phyloP scores from a whole-genome alignment of 2,888 invertebrate species.

The Caenorhabditis sp. region DNA sequence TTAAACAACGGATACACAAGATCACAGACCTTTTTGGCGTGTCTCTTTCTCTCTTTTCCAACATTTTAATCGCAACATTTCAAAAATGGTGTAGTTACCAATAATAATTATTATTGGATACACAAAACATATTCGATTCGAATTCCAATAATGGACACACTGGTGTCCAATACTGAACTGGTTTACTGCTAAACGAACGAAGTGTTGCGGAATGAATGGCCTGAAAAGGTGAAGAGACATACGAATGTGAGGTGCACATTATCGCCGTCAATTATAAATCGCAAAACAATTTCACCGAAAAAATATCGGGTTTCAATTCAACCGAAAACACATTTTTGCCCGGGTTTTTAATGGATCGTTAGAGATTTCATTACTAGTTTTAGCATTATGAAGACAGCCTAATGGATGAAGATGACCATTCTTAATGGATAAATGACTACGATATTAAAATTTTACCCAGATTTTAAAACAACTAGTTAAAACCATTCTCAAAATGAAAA shows the following conservation, averaged over 20 bases:
- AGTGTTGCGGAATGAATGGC: constrained; percentile 33
- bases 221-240: constrained; percentile 14
- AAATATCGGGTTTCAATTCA: constrained; percentile 3
- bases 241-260: constrained; percentile 13
- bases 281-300: constrained; percentile 30
- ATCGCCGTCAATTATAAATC: constrained; percentile 28
- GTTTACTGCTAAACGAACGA: constrained; percentile 13
- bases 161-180: constrained; percentile 25
- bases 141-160: constrained; percentile 32
- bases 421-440: neutral
- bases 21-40: constrained; percentile 3
- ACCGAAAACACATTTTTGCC: neutral
- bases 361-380: neutral
- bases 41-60: constrained; percentile 9
- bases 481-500: no score
- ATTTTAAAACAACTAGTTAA: no score
- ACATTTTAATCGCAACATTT: constrained; percentile 43
- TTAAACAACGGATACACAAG: constrained; percentile 36
- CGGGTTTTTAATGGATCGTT: neutral
- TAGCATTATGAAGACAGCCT: neutral
- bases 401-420: neutral
- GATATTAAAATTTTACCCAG: no score
- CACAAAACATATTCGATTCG: constrained; percentile 8
- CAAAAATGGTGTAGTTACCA: constrained; percentile 42
- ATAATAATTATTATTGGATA: constrained; percentile 37